phyloP scores from a whole-genome alignment of 2,113 vertebrate species.

The Pelvicachromis taeniatus region DNA sequence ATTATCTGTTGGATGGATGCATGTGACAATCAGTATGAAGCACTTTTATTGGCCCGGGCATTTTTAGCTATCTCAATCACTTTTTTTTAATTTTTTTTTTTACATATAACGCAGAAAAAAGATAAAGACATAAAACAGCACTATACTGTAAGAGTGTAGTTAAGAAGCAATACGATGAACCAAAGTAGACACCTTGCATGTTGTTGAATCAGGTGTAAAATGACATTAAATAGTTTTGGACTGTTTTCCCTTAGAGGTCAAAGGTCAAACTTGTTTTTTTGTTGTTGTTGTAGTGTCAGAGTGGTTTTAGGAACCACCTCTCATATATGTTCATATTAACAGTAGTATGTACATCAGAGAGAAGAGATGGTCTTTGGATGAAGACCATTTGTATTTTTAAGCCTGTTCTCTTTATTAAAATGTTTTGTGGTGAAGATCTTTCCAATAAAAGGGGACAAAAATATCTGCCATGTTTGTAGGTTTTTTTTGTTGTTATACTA shows the following conservation, averaged over 20 bases:
- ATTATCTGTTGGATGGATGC: background rate
- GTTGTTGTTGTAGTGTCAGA: background rate
- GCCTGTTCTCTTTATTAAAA: slow-evolving; percentile 44
- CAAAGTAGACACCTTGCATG: slow-evolving; percentile 29
- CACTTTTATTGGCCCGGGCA: background rate
- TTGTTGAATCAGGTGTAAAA: slow-evolving; percentile 7
- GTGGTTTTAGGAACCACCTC: background rate
- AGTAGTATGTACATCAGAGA: background rate
- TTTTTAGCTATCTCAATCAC: background rate
- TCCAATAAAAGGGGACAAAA: slow-evolving; percentile 33
- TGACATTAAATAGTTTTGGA: background rate
- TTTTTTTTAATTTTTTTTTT: background rate
- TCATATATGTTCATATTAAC: slow-evolving; percentile 26
- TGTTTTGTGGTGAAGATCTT: slow-evolving; percentile 25
- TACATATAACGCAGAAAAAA: background rate
- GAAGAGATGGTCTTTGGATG: background rate
- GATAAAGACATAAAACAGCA: background rate
- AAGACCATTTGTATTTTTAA: slow-evolving; percentile 31
- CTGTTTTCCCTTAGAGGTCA: background rate
- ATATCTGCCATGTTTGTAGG: background rate
- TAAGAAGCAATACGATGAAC: slow-evolving; percentile 28
- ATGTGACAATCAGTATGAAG: slow-evolving; percentile 1
- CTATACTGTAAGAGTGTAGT: background rate
- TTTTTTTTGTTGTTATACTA: background rate
- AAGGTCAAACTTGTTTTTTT: slow-evolving; percentile 2